Percentiles rank a stretch among this genome's conserved stretches.
phyloP scores from a whole-genome alignment of 2,888 invertebrate genomes.

The Idaea biselata region DNA sequence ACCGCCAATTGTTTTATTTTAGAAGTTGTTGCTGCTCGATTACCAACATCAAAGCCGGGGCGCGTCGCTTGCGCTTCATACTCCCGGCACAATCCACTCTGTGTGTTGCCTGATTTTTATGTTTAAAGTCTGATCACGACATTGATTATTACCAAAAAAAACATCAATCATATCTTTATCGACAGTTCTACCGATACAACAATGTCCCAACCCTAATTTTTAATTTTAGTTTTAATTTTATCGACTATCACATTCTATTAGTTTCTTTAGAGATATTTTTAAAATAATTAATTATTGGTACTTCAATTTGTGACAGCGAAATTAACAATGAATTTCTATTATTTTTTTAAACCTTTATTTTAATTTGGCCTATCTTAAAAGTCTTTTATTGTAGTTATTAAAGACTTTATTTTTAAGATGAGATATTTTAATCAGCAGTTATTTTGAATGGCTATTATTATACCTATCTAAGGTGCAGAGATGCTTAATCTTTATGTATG shows the following conservation, averaged over 20 bases:
- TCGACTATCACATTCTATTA: slow-evolving; percentile 50
- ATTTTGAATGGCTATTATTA: slow-evolving; percentile 80
- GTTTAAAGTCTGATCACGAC: slow-evolving; percentile 60
- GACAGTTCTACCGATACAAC: slow-evolving; percentile 40
- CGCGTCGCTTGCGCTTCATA: slow-evolving; percentile 39
- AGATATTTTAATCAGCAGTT: slow-evolving; percentile 81
- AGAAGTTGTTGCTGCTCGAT: slow-evolving; percentile 59
- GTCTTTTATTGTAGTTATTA: slow-evolving; percentile 75
- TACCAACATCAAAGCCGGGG: slow-evolving; percentile 28
- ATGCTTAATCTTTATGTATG: slow-evolving; percentile 82
- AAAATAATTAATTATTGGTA: slow-evolving; percentile 32
- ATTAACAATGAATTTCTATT: slow-evolving; percentile 64
- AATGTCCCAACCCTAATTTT: slow-evolving; percentile 46
- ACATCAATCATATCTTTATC: slow-evolving; percentile 24
- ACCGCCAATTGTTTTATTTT: slow-evolving; percentile 79
- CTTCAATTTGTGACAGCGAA: slow-evolving; percentile 63
- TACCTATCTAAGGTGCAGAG: slow-evolving; percentile 75
- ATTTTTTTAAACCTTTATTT: slow-evolving; percentile 50
- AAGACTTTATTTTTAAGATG: slow-evolving; percentile 79
- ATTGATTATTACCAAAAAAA: slow-evolving; percentile 46
- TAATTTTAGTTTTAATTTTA: slow-evolving; percentile 59
- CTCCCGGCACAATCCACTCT: slow-evolving; percentile 30
- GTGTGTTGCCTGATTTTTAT: slow-evolving; percentile 68
- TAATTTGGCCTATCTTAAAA: slow-evolving; percentile 68
- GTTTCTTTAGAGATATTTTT: slow-evolving; percentile 37